These are phyloP conservation scores for Aepyceros melampus DNA, from an alignment of 2,113 vertebrate species.

Conservation along the genomic window DNA sequence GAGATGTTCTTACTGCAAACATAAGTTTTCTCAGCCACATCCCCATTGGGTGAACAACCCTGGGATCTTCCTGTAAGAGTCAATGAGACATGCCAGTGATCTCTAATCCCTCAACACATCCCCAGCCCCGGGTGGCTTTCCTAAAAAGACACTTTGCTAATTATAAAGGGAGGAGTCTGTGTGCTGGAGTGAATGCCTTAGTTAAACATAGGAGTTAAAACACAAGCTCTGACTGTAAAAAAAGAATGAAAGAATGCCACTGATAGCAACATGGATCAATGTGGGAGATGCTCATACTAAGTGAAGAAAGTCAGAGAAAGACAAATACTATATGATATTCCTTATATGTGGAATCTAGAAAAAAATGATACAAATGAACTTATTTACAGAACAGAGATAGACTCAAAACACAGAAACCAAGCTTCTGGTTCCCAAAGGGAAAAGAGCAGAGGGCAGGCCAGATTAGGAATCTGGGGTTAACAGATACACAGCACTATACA, in stretches of 20 bases:
- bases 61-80: too few relatives aligned
- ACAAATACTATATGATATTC: not conserved
- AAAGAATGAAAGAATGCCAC: not conserved
- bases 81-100: not conserved
- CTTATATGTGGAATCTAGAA: not conserved
- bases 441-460: not conserved
- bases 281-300: not conserved
- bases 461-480: not conserved
- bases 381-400: not conserved
- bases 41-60: not conserved
- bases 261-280: not conserved
- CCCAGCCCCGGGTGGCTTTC: fast-evolving
- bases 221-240: not conserved
- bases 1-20: not conserved
- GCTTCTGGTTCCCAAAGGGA: not conserved
- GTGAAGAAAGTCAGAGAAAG: not conserved
- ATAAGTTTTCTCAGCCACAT: not conserved
- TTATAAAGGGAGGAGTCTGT: not conserved
- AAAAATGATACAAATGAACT: not conserved
- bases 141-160: not conserved
- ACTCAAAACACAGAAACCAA: not conserved
- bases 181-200: not conserved
- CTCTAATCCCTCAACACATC: not conserved
- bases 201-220: not conserved
- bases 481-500: not conserved